These are phyloP conservation scores for Habropoda laboriosa DNA, from an alignment of 1,140 invertebrate genomes.

Conservation along the genomic window DNA sequence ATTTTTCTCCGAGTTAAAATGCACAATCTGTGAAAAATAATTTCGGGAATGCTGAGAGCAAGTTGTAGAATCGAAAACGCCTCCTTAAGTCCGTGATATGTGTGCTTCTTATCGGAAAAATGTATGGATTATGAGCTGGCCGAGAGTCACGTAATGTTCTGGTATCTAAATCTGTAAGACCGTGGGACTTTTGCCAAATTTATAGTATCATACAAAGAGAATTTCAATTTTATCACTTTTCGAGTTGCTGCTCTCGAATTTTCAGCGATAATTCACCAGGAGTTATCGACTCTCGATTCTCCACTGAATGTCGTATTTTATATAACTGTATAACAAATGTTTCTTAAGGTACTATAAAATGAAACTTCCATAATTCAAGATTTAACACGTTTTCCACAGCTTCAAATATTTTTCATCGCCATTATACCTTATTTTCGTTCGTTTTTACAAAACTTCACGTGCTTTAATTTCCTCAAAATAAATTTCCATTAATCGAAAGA, in stretches of 20 bases:
- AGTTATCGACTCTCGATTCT: background rate
- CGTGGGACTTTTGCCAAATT: slow-evolving; percentile 20
- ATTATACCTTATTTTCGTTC: background rate
- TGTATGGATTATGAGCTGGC: slow-evolving; percentile 34
- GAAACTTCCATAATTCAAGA: too few species aligned
- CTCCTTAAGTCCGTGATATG: slow-evolving; percentile 24
- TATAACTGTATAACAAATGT: too few species aligned
- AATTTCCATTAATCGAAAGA: too few species aligned
- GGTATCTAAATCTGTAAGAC: slow-evolving; percentile 38
- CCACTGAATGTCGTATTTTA: background rate
- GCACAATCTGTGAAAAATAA: background rate
- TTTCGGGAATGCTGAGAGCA: slow-evolving; percentile 1
- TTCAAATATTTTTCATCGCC: too few species aligned
- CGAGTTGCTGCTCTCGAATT: background rate
- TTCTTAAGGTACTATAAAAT: too few species aligned
- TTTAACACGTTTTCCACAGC: too few species aligned
- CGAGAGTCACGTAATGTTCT: slow-evolving; percentile 32
- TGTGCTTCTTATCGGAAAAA: slow-evolving; percentile 38
- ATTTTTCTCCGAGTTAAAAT: background rate
- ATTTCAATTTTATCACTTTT: slow-evolving; percentile 24
- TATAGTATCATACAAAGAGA: slow-evolving; percentile 14
- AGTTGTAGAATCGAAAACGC: slow-evolving; percentile 11
- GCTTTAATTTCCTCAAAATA: too few species aligned
- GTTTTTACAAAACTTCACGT: too few species aligned
- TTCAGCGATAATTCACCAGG: too few species aligned